Base-by-base conservation (phyloP, 2,113 vertebrate genomes). In the Herpetotheres cachinnans region DNA sequence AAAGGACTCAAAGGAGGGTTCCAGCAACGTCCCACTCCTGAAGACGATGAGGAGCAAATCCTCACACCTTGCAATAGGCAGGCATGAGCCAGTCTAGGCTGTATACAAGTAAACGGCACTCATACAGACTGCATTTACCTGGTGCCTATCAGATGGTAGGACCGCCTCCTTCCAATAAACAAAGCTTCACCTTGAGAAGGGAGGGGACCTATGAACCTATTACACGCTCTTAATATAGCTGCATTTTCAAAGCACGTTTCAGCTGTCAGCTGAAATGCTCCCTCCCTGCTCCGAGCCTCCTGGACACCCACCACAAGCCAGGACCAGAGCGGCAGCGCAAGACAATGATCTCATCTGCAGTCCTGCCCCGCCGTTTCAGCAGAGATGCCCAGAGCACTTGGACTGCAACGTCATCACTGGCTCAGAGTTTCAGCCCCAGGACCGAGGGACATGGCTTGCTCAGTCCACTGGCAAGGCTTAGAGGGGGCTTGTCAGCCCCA, bases 391-490 rank as follows among this genome's bases (percentile, higher is more conserved):
- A 3, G 15, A 59, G 77, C 69, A 7, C 38, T 44, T 22, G 30
- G 59, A 73, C 29, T 72, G 58, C 25, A 34, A 30, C 1, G 0
- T 42, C 82, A 74, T 17, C 2, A 0, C 80, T 70, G 87, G 44
- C 81, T 69, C 40, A 4, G 25, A 42, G 42, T 24, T 59, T 52
- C 83, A 79, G 55, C 47, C n/a, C 36, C 59, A 38, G 80, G 14
- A 81, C 30, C 0, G 0, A 29, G 44, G 67, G 73, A 40, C 40
- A 5, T 0, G 2, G n/a, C 46, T 83, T 0, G 0, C 49, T 90
- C 61, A 61, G 62, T 17, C 55, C 4, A 1, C 62, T 61, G 36
- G 66, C 36, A 74, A 87, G 46, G 29, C 73, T 92, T 40, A 1
- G 62, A 62, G 70, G 47, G 46, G 63, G 12, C 17, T 89, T 13